Evolutionary conservation across 2,113 vertebrate species (phyloP).

Genomic region (Regulus satrapa): DNA sequence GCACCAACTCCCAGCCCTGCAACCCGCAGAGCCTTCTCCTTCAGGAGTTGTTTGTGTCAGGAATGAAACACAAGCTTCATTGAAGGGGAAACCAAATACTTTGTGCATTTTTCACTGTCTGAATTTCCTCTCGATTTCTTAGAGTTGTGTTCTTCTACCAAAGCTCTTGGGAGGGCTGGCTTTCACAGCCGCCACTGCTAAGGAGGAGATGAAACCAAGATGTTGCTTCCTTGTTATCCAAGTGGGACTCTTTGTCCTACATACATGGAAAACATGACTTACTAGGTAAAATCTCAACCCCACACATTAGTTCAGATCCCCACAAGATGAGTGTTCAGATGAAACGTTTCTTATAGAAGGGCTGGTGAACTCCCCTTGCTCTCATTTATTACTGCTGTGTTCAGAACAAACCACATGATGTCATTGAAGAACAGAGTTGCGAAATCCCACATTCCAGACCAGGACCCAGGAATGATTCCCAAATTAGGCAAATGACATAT

Average conservation of each 20-base stretch:
- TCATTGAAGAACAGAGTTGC: slow-evolving; percentile 42
- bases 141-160: neutral
- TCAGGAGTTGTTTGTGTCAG: neutral
- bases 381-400: neutral
- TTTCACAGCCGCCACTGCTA: neutral
- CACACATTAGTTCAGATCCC: neutral
- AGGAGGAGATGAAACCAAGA: neutral
- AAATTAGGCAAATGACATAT: slow-evolving; percentile 48
- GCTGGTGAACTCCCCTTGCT: neutral
- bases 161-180: neutral
- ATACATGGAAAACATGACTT: neutral
- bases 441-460: slow-evolving; percentile 48
- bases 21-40: neutral
- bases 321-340: neutral
- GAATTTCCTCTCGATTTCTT: neutral
- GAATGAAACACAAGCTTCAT: neutral
- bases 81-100: neutral
- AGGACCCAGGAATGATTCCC: slow-evolving; percentile 40
- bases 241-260: neutral
- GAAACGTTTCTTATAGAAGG: neutral
- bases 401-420: slow-evolving; percentile 28
- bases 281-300: neutral
- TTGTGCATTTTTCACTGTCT: neutral
- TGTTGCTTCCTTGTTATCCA: neutral
- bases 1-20: neutral